Base-by-base conservation (phyloP, 2,888 invertebrate genomes). In the Aplocera efformata region DNA sequence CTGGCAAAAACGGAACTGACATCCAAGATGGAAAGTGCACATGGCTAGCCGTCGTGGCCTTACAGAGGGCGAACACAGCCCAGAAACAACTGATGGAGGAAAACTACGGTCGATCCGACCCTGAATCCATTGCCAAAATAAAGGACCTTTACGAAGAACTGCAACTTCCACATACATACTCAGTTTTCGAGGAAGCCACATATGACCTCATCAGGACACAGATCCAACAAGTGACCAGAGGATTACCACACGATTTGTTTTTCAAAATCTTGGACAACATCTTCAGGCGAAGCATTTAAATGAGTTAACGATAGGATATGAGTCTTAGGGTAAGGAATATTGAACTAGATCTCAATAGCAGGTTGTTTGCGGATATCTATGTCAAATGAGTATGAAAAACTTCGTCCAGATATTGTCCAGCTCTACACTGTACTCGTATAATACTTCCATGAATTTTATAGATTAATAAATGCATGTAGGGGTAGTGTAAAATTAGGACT, bases 21-120 rank as follows among this genome's bases (percentile, higher is more conserved):
- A 98, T 99, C 57, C 91, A 94, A 79, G 97, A 98, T 58, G 98
- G 98, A 21, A 99, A 98, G 83, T 99, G 98, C 79, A 93, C 97
- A 0, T 99, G 99, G 99, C 84, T 98, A 21, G 92, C 96, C 1
- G 96, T 98, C 1, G 94, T 95, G 1, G 98, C 98, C 6, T 84
- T 98, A 47, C 94, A 96, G 73, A 90, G 94, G 37, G 94, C 94
- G 0, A 91, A 90, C 29, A 89, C 91, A 0, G 83, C 90, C 3
- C 96, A 97, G 66, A 90, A 90, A 51, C 89, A 92, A 63, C 85
- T 94, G 17, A 90, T 96, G 88, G 89, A 92, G 64, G 92, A 94
- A 46, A 92, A 93, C 72, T 97, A 96, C 64, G 96, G 96, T 7
- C 81, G 85, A 29, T 73, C 89, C 34, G 92, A 94, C 51, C 84